Evolutionary conservation across 2,797 vertebrate genomes (phyloP).

Genomic region (Sylvilagus floridanus): DNA sequence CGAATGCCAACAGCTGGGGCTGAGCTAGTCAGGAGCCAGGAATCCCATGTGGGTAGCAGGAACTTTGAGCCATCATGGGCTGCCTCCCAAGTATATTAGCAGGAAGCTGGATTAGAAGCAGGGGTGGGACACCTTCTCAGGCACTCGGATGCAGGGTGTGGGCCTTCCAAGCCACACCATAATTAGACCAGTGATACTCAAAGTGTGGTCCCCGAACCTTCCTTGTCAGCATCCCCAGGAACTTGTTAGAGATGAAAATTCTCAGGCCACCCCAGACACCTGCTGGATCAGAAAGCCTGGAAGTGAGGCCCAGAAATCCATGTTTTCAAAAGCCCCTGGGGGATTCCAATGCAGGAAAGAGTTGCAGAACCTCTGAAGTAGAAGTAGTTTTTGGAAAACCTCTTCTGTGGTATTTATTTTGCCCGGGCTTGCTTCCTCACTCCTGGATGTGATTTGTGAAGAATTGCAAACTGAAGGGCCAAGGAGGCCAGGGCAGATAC

Average conservation of each 20-base stretch:
- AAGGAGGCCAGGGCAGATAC: not conserved
- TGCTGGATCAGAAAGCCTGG: not conserved
- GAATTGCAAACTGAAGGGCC: not conserved
- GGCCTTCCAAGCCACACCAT: too few relatives aligned
- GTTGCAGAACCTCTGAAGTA: not conserved
- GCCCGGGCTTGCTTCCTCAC: not conserved
- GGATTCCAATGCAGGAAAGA: not conserved
- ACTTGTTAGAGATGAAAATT: not conserved
- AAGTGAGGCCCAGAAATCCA: rapidly evolving
- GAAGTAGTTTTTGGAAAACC: not conserved
- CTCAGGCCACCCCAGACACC: not conserved
- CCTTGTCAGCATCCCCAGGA: not conserved
- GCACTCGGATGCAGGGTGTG: too few relatives aligned
- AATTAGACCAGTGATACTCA: not conserved
- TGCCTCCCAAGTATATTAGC: too few relatives aligned
- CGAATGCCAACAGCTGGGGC: too few relatives aligned
- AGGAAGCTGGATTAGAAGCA: too few relatives aligned
- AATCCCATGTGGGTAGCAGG: too few relatives aligned
- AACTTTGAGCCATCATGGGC: too few relatives aligned
- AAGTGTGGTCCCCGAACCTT: not conserved
- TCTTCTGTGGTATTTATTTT: not conserved
- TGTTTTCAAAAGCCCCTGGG: not conserved
- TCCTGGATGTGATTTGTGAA: not conserved
- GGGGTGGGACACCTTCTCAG: too few relatives aligned
- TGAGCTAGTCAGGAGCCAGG: too few relatives aligned